Evolutionary conservation across 2,797 vertebrate species (phyloP), one percentile per base, ranked within the genome.

Genomic region (Rhabdomys pumilio): DNA sequence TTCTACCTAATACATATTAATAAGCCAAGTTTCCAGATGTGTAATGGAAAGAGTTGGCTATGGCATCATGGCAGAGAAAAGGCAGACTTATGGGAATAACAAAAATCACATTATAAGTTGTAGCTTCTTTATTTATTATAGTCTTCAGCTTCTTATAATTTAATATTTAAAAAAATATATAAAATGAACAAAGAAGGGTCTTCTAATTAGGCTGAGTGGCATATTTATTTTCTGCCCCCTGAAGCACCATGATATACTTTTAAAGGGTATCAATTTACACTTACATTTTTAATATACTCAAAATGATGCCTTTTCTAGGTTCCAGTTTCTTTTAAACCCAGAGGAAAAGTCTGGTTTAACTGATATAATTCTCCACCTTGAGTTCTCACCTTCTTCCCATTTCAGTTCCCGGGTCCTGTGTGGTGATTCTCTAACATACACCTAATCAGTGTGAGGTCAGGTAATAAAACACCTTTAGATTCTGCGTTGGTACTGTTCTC

Each of bases 1-100:
- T 50, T 81, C 15, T 81, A 22, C 12, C 90, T 65, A 80, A 50
- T 95, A 87, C 72, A 67, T 93, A 91, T 83, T 96, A 96, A 89
- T 92, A 83, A 88, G 84, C 15, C 95, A 80, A 89, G 82, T 93
- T 93, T 41, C 22, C 65, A 95, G 69, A n/a, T 31, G 41, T 92
- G 9, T 41, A 38, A 92, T 92, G 26, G 38, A 93, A 91, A 79
- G 19, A 65, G 15, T 9, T 65, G 90, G 15, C 5, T 15, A 4
- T 76, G 65, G 67, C 8, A 29, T 38, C n/a, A 10, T 10, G 17
- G n/a, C 38, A 76, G 79, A 81, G 69, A 67, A 59, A 59, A 47
- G 59, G 17, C 6, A 20, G 20, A 94, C 55, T 31, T 69, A 29
- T 81, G 72, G 73, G 84, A 94, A 93, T 95, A 26, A 31, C 15